These are phyloP conservation scores for Dynastes tityus DNA, from an alignment of 2,888 invertebrate species.

Conservation along the genomic window DNA sequence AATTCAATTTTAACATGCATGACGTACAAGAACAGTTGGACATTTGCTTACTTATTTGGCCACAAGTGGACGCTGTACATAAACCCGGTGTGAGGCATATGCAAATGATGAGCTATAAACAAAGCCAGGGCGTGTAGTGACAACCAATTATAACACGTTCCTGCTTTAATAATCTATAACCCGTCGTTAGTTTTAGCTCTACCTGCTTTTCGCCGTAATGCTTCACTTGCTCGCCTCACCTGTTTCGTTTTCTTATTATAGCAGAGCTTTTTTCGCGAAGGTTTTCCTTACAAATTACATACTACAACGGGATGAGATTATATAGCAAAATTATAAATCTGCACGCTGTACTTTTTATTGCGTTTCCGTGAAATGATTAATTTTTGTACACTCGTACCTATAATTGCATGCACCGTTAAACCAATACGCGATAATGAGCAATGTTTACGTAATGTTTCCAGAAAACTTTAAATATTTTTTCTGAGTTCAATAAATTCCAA, in stretches of 20 bases:
- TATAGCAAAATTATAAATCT: conserved; percentile 30
- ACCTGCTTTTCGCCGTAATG: conserved; percentile 52
- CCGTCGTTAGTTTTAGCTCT: conserved; percentile 56
- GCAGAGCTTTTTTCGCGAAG: conserved; percentile 14
- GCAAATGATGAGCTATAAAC: conserved; percentile 65
- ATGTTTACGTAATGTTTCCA: conserved; percentile 8
- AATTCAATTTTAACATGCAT: conserved; percentile 49
- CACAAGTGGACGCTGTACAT: conserved; percentile 37
- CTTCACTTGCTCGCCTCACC: conserved; percentile 46
- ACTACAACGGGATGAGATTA: conserved; percentile 20
- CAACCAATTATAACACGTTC: conserved; percentile 65
- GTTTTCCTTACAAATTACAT: conserved; percentile 31
- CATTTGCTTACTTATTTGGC: conserved; percentile 51
- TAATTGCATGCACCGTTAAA: conserved; percentile 4
- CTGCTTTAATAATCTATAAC: conserved; percentile 59
- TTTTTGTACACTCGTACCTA: neutral
- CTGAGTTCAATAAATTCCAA: neutral
- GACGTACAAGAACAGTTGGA: conserved; percentile 51
- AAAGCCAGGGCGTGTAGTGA: conserved; percentile 65
- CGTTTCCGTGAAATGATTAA: conserved; percentile 26
- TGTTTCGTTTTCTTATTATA: conserved; percentile 48
- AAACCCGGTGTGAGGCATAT: conserved; percentile 59
- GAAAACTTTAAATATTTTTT: conserved; percentile 10
- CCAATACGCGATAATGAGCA: conserved; percentile 12
- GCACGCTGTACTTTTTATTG: conserved; percentile 10